These are phyloP conservation scores for Ispidina lecontei DNA, from an alignment of 2,797 vertebrate species.

Conservation along the genomic window DNA sequence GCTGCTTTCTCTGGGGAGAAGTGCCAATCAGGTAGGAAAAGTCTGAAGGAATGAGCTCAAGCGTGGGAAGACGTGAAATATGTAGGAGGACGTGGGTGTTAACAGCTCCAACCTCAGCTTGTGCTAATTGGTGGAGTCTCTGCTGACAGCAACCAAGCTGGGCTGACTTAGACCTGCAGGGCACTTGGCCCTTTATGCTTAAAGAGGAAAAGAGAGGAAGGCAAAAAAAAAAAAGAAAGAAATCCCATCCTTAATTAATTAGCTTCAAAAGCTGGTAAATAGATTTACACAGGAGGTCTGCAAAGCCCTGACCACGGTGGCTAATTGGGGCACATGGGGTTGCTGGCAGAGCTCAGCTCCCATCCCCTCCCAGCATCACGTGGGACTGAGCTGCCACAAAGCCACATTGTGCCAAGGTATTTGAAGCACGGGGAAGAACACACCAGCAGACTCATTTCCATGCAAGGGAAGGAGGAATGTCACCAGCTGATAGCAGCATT, in stretches of 20 bases:
- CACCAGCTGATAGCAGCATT: not conserved
- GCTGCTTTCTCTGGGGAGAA: not conserved
- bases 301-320: not conserved
- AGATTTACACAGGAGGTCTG: not conserved
- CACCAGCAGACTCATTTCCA: not conserved
- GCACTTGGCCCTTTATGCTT: not conserved
- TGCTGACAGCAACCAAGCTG: not conserved
- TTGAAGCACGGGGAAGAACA: not conserved
- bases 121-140: not conserved
- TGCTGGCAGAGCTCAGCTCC: not conserved
- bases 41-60: not conserved
- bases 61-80: not conserved
- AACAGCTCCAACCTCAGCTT: not conserved
- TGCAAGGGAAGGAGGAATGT: not conserved
- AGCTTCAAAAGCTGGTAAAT: not conserved
- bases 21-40: not conserved
- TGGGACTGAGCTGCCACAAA: not conserved
- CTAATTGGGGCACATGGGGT: not conserved
- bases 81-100: not conserved
- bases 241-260: not conserved
- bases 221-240: not conserved
- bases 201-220: not conserved
- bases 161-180: not conserved
- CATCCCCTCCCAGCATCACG: not conserved
- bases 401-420: not conserved